Percentiles rank a stretch among this genome's conserved stretches.
Evolutionary conservation across 2,797 vertebrate species (phyloP).

Genomic region (Borostomias antarcticus): DNA sequence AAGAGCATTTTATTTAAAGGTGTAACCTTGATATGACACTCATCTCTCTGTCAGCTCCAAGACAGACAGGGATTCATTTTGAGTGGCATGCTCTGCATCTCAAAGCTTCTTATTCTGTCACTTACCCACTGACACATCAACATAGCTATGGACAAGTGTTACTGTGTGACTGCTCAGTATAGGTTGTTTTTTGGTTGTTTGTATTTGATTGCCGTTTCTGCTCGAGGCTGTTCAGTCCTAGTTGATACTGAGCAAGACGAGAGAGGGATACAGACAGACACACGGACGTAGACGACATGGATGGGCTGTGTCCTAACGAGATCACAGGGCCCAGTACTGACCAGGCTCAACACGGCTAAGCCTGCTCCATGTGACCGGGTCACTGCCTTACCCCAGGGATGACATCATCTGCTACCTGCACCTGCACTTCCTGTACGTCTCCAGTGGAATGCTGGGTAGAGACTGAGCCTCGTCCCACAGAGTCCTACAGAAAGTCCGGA

Average conservation of each 20-base stretch:
- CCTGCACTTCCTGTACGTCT: not conserved
- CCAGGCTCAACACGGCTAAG: constrained; percentile 9
- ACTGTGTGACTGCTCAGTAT: not conserved
- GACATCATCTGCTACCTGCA: not conserved
- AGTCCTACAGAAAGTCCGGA: too few species aligned
- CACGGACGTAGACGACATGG: not conserved
- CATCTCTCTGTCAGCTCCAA: not conserved
- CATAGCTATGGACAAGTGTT: not conserved
- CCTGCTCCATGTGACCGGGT: not conserved
- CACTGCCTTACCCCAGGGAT: not conserved
- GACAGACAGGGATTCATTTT: not conserved
- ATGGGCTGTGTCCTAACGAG: not conserved
- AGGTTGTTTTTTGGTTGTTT: not conserved
- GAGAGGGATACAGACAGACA: not conserved
- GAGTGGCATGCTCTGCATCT: not conserved
- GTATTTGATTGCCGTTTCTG: not conserved
- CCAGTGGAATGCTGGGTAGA: too few species aligned
- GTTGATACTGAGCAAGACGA: not conserved
- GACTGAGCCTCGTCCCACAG: too few species aligned
- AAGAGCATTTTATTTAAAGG: not conserved
- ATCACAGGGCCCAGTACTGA: constrained; percentile 10
- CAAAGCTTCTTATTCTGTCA: constrained; percentile 11
- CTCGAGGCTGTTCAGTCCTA: not conserved
- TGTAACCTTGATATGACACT: not conserved
- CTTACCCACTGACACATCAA: not conserved